These are phyloP conservation scores for Euphonia xanthogaster DNA, from an alignment of 2,797 vertebrate genomes.

Conservation along the genomic window DNA sequence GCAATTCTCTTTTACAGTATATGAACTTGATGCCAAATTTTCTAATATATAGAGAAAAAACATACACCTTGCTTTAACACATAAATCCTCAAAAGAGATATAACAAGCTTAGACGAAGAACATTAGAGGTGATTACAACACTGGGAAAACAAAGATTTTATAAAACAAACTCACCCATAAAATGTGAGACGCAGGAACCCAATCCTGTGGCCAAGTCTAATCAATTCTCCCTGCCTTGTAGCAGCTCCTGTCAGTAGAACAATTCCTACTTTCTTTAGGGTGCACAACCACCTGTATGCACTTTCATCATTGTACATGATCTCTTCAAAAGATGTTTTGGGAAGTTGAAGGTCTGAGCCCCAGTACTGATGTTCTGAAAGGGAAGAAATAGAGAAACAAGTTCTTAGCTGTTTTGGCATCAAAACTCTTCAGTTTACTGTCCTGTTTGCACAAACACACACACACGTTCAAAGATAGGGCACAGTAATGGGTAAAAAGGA, in stretches of 20 bases:
- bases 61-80: background rate
- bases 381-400: background rate
- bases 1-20: background rate
- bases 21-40: background rate
- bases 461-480: fast-evolving
- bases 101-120: background rate
- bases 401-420: background rate
- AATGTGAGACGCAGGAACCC: slow-evolving; percentile 92
- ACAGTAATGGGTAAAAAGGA: background rate
- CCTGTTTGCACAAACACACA: background rate
- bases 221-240: slow-evolving; percentile 81
- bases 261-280: slow-evolving; percentile 85
- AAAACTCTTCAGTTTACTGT: background rate
- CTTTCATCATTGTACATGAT: slow-evolving; percentile 82
- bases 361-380: slow-evolving; percentile 84
- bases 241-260: slow-evolving; percentile 87
- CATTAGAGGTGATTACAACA: background rate
- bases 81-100: background rate
- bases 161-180: slow-evolving; percentile 84
- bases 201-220: slow-evolving; percentile 86
- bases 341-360: slow-evolving; percentile 85
- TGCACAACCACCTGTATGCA: slow-evolving; percentile 85
- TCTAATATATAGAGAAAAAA: background rate
- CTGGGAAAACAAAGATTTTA: background rate
- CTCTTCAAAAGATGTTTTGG: slow-evolving; percentile 84